Evolutionary conservation across 1,140 invertebrate genomes (phyloP).

Genomic region (Neuroterus valhalla): DNA sequence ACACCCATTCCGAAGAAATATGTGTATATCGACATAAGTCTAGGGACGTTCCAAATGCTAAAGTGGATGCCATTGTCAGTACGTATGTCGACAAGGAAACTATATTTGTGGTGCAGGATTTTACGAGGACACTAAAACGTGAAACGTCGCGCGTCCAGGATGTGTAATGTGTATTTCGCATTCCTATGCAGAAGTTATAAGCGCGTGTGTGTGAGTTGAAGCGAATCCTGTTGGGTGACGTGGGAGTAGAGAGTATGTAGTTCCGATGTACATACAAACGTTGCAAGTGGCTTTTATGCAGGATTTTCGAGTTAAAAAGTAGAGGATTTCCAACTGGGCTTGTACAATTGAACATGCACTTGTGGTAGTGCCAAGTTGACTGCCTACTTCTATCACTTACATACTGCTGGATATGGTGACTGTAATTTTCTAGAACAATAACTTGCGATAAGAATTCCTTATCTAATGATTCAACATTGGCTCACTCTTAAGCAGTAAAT

Average conservation of each 20-base stretch:
- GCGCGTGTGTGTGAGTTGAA: background rate
- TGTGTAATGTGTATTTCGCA: background rate
- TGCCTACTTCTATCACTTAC: slow-evolving; percentile 35
- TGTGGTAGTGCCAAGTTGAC: slow-evolving; percentile 31
- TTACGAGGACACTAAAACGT: slow-evolving; percentile 60
- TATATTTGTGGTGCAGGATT: slow-evolving; percentile 46
- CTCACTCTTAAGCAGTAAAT: no score
- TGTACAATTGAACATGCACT: slow-evolving; percentile 47
- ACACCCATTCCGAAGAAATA: no score
- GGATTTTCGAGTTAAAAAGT: slow-evolving; percentile 49
- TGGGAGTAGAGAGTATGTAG: slow-evolving; percentile 33
- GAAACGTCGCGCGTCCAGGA: slow-evolving; percentile 39
- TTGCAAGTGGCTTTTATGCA: slow-evolving; percentile 47
- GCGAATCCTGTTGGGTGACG: slow-evolving; percentile 14
- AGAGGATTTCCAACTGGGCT: slow-evolving; percentile 47
- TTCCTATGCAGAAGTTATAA: background rate
- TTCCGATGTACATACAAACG: background rate
- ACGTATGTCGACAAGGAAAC: slow-evolving; percentile 41
- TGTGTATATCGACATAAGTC: no score
- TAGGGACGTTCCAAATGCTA: slow-evolving; percentile 47
- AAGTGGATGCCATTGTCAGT: slow-evolving; percentile 58
- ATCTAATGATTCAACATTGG: no score
- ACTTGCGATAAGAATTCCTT: no score
- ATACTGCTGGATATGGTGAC: background rate
- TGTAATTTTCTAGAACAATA: background rate